phyloP scores from a whole-genome alignment of 2,113 vertebrate species.

The Macheiramphus alcinus region DNA sequence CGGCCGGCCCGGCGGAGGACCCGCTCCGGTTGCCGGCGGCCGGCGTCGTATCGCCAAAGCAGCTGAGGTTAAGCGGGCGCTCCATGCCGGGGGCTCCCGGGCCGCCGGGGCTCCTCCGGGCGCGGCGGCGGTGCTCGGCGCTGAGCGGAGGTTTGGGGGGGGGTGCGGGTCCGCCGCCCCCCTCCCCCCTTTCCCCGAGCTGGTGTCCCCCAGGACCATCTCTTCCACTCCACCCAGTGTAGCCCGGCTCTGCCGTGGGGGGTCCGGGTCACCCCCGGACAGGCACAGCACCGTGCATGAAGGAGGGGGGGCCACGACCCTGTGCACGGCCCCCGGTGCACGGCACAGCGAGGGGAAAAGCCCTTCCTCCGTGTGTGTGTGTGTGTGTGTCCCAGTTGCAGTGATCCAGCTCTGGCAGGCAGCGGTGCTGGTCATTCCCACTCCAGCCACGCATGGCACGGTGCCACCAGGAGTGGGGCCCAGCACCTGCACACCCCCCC shows the following conservation, averaged over 20 bases:
- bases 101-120: neutral
- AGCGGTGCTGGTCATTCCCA: fast-evolving
- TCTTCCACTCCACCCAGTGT: too few relatives aligned
- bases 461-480: too few relatives aligned
- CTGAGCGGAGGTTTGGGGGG: neutral
- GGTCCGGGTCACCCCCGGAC: too few relatives aligned
- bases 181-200: too few relatives aligned
- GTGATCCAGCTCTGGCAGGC: fast-evolving
- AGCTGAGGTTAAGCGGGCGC: conserved; percentile 34
- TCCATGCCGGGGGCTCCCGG: conserved; percentile 47
- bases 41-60: neutral
- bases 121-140: neutral
- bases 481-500: neutral
- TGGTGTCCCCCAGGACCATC: too few relatives aligned
- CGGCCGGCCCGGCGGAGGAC: neutral
- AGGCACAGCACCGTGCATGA: neutral
- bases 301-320: neutral
- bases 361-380: neutral
- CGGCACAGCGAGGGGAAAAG: too few relatives aligned
- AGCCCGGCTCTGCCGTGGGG: too few relatives aligned
- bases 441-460: fast-evolving
- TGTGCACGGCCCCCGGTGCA: too few relatives aligned
- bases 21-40: conserved; percentile 34
- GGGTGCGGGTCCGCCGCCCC: too few relatives aligned
- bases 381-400: fast-evolving